These are phyloP conservation scores for Syrrhaptes paradoxus DNA, from an alignment of 2,113 vertebrate genomes.

Conservation along the genomic window DNA sequence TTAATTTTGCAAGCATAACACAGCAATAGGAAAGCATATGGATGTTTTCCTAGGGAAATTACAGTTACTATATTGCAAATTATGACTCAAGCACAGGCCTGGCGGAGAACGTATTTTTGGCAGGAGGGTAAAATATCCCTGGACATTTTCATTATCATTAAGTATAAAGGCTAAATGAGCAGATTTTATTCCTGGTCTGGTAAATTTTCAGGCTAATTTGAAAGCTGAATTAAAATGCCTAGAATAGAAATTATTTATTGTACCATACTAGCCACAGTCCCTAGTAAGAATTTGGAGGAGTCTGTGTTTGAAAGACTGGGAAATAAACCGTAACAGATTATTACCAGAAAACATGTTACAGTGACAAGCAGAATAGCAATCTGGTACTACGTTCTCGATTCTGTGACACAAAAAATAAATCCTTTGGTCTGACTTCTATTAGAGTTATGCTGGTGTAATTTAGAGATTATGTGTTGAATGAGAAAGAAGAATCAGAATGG, in stretches of 20 bases:
- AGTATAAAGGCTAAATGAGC: neutral
- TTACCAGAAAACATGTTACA: neutral
- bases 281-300: neutral
- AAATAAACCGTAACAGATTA: neutral
- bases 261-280: neutral
- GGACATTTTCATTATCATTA: neutral
- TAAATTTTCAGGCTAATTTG: slow-evolving; percentile 31
- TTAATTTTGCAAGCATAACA: neutral
- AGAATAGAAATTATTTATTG: neutral
- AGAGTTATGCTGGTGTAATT: neutral
- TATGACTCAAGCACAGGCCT: neutral
- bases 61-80: neutral
- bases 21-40: neutral
- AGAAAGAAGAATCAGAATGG: neutral
- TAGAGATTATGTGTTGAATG: neutral
- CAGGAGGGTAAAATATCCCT: neutral
- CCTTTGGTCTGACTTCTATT: neutral
- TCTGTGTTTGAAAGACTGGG: neutral
- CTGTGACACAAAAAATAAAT: neutral
- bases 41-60: neutral
- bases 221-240: neutral
- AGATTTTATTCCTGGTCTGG: slow-evolving; percentile 8
- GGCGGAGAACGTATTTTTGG: neutral
- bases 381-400: neutral
- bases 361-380: neutral